Evolutionary conservation across 2,888 invertebrate genomes (phyloP).

Genomic region (Dryadula phaetusa): DNA sequence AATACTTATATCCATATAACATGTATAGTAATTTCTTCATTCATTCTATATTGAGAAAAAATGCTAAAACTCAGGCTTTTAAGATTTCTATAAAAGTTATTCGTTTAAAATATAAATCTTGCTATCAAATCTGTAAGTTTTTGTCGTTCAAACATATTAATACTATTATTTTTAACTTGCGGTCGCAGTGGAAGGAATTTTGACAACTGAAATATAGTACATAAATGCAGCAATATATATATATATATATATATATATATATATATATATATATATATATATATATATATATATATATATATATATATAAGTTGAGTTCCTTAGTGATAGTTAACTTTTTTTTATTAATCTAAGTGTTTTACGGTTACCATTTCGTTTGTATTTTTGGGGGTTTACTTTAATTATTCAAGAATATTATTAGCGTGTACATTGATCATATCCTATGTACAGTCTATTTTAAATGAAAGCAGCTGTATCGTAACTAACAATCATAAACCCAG

Average conservation of each 20-base stretch:
- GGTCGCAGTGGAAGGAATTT: too few relatives aligned
- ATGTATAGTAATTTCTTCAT: background rate
- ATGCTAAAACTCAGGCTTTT: slow-evolving; percentile 22
- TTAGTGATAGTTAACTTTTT: slow-evolving; percentile 15
- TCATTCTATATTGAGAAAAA: slow-evolving; percentile 13
- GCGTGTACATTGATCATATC: slow-evolving; percentile 6
- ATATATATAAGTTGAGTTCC: slow-evolving; percentile 5
- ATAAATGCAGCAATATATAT: too few relatives aligned
- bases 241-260: too few relatives aligned
- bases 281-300: too few relatives aligned
- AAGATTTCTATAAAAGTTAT: slow-evolving; percentile 29
- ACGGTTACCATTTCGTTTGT: slow-evolving; percentile 32
- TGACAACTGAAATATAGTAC: too few relatives aligned
- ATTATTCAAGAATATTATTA: slow-evolving; percentile 6
- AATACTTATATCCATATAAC: background rate
- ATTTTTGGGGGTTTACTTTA: slow-evolving; percentile 2
- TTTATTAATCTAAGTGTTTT: slow-evolving; percentile 5
- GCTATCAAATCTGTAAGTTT: slow-evolving; percentile 33
- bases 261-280: too few relatives aligned
- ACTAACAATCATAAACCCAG: slow-evolving; percentile 27
- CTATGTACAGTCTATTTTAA: slow-evolving; percentile 21
- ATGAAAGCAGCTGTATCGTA: slow-evolving; percentile 10
- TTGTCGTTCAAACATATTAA: slow-evolving; percentile 10
- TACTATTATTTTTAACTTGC: background rate
- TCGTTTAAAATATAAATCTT: slow-evolving; percentile 25